Conservation (phyloP, 2,797 vertebrate genomes). For the Toxotes lorentzi region DNA sequence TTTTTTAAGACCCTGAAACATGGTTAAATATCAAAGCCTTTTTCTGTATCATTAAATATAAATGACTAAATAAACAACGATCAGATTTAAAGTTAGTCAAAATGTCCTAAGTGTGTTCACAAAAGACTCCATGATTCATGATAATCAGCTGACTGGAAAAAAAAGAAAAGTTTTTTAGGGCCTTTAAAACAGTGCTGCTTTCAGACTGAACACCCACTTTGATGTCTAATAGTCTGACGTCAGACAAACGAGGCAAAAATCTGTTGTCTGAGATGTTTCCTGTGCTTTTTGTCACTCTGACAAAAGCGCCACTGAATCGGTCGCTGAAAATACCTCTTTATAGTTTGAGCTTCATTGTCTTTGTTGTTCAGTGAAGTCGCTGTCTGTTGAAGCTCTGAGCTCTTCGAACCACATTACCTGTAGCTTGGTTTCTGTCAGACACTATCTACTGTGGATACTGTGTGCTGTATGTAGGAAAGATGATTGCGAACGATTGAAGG, state of each 20-base stretch:
- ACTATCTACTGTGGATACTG: neutral
- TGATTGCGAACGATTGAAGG: neutral
- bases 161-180: neutral
- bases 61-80: neutral
- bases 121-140: slow-evolving; percentile 1
- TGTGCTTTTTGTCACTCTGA: slow-evolving; percentile 33
- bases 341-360: slow-evolving; percentile 42
- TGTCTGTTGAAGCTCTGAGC: slow-evolving; percentile 10
- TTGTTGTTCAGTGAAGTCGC: slow-evolving; percentile 8
- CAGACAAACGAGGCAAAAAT: slow-evolving; percentile 35
- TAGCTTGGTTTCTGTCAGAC: slow-evolving; percentile 22
- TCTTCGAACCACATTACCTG: neutral
- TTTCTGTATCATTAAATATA: neutral
- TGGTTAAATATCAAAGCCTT: neutral
- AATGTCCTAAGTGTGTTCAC: neutral
- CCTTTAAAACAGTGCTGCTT: slow-evolving; percentile 27
- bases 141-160: slow-evolving; percentile 18
- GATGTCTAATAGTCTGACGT: slow-evolving; percentile 24
- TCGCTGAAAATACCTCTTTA: slow-evolving; percentile 22
- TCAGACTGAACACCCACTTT: slow-evolving; percentile 38
- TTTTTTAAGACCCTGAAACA: neutral
- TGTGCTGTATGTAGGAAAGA: neutral
- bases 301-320: slow-evolving; percentile 22
- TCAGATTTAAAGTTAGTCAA: neutral
- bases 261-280: slow-evolving; percentile 28